phyloP scores from a whole-genome alignment of 2,888 invertebrate species.

The Augiades crinisus region DNA sequence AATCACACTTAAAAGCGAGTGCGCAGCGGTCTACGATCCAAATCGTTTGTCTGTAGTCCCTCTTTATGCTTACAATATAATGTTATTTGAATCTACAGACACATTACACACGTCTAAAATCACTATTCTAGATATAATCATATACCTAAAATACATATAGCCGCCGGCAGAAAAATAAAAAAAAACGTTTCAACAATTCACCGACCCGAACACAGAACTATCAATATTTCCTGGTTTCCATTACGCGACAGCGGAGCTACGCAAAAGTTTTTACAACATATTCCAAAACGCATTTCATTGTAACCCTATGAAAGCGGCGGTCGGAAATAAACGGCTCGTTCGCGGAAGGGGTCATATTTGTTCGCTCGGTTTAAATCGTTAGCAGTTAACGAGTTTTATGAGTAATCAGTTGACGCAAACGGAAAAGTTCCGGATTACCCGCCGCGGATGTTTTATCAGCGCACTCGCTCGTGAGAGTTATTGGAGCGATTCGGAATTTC shows the following conservation, averaged over 20 bases:
- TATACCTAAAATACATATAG: too few relatives aligned
- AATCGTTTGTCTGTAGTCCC: too few relatives aligned
- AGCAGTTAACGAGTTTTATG: conserved; percentile 28
- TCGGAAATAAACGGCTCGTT: conserved; percentile 9
- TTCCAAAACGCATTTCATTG: conserved; percentile 20
- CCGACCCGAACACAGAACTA: not conserved
- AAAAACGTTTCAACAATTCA: not conserved
- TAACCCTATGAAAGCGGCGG: conserved; percentile 14
- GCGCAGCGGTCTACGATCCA: too few relatives aligned
- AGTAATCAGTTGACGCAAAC: conserved; percentile 36
- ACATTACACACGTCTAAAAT: too few relatives aligned
- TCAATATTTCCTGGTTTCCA: conserved; percentile 1
- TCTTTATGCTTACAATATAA: too few relatives aligned
- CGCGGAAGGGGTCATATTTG: conserved; percentile 28
- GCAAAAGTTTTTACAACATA: conserved; percentile 21
- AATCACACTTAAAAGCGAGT: too few relatives aligned
- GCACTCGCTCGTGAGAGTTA: conserved; percentile 35
- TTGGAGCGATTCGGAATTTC: conserved; percentile 25
- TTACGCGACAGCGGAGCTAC: conserved; percentile 3
- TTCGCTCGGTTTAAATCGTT: conserved; percentile 28
- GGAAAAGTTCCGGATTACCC: conserved; percentile 37
- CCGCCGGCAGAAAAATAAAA: too few relatives aligned
- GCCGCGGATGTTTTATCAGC: conserved; percentile 36
- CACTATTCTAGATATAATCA: too few relatives aligned
- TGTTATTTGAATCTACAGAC: too few relatives aligned